Percentiles rank a stretch among this genome's conserved stretches.
phyloP scores from a whole-genome alignment of 2,797 vertebrate species.

The Morus bassanus region DNA sequence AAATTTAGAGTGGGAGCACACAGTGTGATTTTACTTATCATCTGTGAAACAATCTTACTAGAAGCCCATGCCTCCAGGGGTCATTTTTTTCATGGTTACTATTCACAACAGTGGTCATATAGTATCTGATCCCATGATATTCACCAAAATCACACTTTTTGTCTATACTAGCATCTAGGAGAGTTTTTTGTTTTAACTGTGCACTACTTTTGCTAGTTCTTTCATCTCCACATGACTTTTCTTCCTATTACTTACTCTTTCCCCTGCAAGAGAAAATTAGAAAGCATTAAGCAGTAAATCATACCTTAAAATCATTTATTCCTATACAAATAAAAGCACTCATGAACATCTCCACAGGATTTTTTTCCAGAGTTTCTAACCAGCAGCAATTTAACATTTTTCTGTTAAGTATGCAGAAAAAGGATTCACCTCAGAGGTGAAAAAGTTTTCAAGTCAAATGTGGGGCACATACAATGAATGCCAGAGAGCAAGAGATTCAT shows the following conservation, averaged over 20 bases:
- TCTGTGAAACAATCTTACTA: background rate
- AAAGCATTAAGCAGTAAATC: background rate
- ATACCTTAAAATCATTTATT: background rate
- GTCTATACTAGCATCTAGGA: background rate
- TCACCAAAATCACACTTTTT: background rate
- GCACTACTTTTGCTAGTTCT: background rate
- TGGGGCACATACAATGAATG: background rate
- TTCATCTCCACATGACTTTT: background rate
- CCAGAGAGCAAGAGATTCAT: background rate
- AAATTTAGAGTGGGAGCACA: background rate
- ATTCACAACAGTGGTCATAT: background rate
- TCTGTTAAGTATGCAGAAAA: background rate
- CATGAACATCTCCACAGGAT: background rate
- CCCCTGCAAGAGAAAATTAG: background rate
- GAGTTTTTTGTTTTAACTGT: background rate
- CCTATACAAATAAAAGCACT: background rate
- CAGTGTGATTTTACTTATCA: background rate
- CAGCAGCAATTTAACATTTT: background rate
- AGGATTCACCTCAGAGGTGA: background rate
- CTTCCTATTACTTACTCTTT: background rate
- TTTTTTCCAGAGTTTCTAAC: background rate
- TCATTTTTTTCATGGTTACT: background rate
- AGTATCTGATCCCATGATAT: background rate
- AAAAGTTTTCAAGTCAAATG: background rate
- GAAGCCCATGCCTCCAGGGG: background rate